Percentiles rank a stretch among this genome's conserved stretches.
Evolutionary conservation across 2,888 invertebrate species (phyloP).

Genomic region (Epicampocera succincta): DNA sequence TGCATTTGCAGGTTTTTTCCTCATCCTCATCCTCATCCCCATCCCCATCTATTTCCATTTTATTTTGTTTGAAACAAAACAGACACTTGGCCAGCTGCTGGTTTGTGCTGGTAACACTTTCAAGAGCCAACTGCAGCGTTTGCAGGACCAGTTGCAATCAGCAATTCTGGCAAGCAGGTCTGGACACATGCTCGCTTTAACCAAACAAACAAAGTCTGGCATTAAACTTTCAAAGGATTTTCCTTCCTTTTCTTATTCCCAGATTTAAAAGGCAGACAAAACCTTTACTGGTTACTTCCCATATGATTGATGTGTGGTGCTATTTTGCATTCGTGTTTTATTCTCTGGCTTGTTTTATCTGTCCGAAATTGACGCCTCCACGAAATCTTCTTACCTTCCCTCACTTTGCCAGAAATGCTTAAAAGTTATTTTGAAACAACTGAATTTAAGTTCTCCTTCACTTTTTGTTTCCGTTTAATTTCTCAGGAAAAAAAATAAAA

Average conservation of each 20-base stretch:
- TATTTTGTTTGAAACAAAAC: conserved; percentile 67
- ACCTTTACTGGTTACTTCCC: neutral
- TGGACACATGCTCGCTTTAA: conserved; percentile 15
- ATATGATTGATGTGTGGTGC: conserved; percentile 19
- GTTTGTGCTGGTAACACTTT: conserved; percentile 64
- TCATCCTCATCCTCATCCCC: too few species aligned
- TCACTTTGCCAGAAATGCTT: conserved; percentile 13
- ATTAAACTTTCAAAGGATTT: conserved; percentile 19
- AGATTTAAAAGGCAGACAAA: neutral
- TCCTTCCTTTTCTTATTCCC: neutral
- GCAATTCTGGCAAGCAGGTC: conserved; percentile 39
- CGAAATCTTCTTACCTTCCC: neutral
- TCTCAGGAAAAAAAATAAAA: neutral
- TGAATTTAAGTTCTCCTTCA: neutral
- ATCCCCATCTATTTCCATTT: too few species aligned
- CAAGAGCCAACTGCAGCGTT: conserved; percentile 41
- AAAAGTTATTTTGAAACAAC: neutral
- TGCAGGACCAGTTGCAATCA: conserved; percentile 23
- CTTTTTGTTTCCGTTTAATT: neutral
- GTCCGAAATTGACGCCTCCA: neutral
- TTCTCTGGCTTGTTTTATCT: conserved; percentile 11
- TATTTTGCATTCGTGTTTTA: too few species aligned
- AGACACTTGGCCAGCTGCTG: conserved; percentile 72
- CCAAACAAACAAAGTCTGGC: conserved; percentile 17
- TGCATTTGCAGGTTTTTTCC: conserved; percentile 43